Conservation (phyloP, 1,140 invertebrate species). For the Leptopilina boulardi region DNA sequence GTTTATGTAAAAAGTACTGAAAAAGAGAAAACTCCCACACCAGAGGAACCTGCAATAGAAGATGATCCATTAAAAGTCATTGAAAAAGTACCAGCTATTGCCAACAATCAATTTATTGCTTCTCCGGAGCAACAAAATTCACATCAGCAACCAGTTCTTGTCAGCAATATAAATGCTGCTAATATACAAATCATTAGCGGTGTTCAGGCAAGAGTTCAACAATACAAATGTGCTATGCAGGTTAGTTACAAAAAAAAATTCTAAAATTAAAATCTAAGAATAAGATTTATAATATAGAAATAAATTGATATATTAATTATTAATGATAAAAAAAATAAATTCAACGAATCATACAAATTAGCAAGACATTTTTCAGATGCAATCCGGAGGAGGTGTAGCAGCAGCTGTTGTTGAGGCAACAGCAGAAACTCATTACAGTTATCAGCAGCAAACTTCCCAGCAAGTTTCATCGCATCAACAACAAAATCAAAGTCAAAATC, state of each 20-base stretch:
- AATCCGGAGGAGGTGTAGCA: slow-evolving; percentile 69
- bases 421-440: slow-evolving; percentile 71
- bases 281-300: too few species aligned
- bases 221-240: slow-evolving; percentile 77
- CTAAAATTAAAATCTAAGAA: too few species aligned
- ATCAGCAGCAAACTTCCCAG: slow-evolving; percentile 72
- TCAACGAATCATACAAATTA: neutral
- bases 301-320: too few species aligned
- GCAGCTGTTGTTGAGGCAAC: slow-evolving; percentile 70
- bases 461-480: slow-evolving; percentile 61
- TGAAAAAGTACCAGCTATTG: slow-evolving; percentile 58
- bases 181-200: slow-evolving; percentile 77
- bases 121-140: slow-evolving; percentile 55
- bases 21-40: slow-evolving; percentile 62
- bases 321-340: neutral
- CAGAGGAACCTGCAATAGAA: slow-evolving; percentile 63
- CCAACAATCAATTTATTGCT: slow-evolving; percentile 39
- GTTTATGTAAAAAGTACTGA: slow-evolving; percentile 74
- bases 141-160: slow-evolving; percentile 74
- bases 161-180: slow-evolving; percentile 74
- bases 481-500: slow-evolving; percentile 69
- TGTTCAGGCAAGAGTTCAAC: slow-evolving; percentile 73
- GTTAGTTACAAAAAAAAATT: slow-evolving; percentile 55
- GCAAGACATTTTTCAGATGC: slow-evolving; percentile 63
- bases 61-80: slow-evolving; percentile 73